Base-by-base conservation (phyloP, 2,113 vertebrate species). In the Chrysemys picta region DNA sequence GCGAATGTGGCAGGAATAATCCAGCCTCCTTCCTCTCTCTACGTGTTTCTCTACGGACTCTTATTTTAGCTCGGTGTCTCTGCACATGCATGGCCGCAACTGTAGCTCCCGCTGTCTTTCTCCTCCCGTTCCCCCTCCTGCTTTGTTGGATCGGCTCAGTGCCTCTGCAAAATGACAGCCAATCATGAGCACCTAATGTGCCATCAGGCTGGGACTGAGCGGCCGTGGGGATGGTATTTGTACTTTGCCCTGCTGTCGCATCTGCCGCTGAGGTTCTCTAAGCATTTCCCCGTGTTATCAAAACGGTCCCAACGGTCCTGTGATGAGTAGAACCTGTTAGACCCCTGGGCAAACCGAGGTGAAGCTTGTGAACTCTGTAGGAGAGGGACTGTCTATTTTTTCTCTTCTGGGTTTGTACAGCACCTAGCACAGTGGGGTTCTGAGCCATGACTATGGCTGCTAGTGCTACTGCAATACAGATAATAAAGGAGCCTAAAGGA, bases 31-130 rank as follows among this genome's bases (percentile, higher is more conserved):
- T 87, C 57, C 35, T 69, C 82, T 59, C 42, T 80, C 42, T 22
- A 17, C 27, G 45, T 29, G n/a, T 79, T 80, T 90, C 50, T 84
- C 72, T 69, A 14, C 8, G 35, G 17, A 38, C 53, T 87, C 52
- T 86, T 84, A 84, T 84, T 84, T 79, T 72, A n/a, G 42, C 54
- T 56, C 50, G 17, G 50, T 47, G 29, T 47, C 87, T 87, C 52
- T 47, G 85, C 72, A 93, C 78, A 65, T 4, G n/a, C n/a, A 31
- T 35, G 59, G 56, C 12, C 54, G 22, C 9, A 35, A 9, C 57
- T 49, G 24, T 3, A 25, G 42, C 76, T 82, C 6, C 17, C 24
- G 17, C 42, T 38, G 35, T 42, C 53, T 52, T 82, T 78, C 80
- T 82, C n/a, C 50, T 57, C 45, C 49, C 3, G 22, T 45, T 82